phyloP scores from a whole-genome alignment of 2,797 vertebrate species.

The Microctenopoma stevenorrisi region DNA sequence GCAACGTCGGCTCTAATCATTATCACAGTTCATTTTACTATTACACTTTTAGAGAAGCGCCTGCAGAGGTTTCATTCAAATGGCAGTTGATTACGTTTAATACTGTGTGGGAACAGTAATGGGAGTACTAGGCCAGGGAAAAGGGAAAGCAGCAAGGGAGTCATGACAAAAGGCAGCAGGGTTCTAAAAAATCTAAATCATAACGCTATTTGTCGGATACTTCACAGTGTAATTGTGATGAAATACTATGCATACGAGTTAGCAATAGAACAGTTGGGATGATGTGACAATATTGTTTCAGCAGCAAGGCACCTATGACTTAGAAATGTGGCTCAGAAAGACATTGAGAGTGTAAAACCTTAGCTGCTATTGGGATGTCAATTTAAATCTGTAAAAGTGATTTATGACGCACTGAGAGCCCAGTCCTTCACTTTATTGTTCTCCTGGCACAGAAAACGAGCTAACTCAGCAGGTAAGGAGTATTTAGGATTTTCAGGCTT shows the following conservation, averaged over 20 bases:
- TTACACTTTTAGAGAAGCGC: slow-evolving; percentile 31
- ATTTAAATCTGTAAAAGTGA: slow-evolving; percentile 51
- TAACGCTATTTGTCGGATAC: slow-evolving; percentile 48
- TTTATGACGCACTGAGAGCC: slow-evolving; percentile 32
- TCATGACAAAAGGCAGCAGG: slow-evolving; percentile 47
- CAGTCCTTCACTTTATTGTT: slow-evolving; percentile 39
- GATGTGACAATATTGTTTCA: slow-evolving; percentile 57
- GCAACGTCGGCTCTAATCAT: slow-evolving; percentile 30
- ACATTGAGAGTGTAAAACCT: slow-evolving; percentile 41
- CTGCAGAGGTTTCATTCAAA: slow-evolving; percentile 44
- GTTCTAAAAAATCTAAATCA: slow-evolving; percentile 48
- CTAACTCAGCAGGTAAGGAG: slow-evolving; percentile 36
- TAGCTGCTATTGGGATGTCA: slow-evolving; percentile 25
- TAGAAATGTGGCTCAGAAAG: slow-evolving; percentile 55
- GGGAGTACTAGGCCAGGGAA: slow-evolving; percentile 45
- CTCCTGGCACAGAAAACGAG: slow-evolving; percentile 35
- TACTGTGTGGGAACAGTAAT: slow-evolving; percentile 38
- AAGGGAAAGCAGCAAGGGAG: slow-evolving; percentile 31
- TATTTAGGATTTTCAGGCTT: slow-evolving; percentile 24
- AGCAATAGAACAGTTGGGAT: slow-evolving; percentile 47
- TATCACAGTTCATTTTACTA: slow-evolving; percentile 46
- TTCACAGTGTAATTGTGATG: slow-evolving; percentile 49
- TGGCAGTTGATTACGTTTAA: slow-evolving; percentile 43
- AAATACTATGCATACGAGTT: slow-evolving; percentile 47
- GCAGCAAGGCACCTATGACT: slow-evolving; percentile 53